Conservation (phyloP, 2,888 invertebrate species). For the Epinotia demarniana region DNA sequence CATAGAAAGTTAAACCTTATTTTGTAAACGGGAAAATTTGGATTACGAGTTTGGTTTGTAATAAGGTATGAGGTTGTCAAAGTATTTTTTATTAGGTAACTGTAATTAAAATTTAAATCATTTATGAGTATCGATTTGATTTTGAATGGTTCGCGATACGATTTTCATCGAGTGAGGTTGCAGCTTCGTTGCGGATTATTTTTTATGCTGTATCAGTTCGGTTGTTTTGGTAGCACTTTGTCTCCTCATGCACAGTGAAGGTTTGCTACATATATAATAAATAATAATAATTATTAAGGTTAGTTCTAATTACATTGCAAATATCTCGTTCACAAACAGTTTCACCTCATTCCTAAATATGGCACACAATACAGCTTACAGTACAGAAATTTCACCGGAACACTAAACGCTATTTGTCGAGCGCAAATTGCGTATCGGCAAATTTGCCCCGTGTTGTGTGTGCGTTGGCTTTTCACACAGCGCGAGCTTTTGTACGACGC, state of each 20-base stretch:
- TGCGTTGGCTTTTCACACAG: constrained; percentile 79
- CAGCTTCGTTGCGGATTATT: constrained; percentile 12
- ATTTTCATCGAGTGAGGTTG: constrained; percentile 30
- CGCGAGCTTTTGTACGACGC: constrained; percentile 54
- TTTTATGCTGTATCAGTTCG: background rate
- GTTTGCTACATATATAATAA: background rate
- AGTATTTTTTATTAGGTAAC: constrained; percentile 33
- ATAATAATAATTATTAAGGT: background rate
- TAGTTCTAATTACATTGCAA: background rate
- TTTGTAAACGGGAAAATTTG: background rate
- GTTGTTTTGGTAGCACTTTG: background rate
- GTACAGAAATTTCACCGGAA: constrained; percentile 46
- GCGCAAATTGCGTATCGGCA: constrained; percentile 73
- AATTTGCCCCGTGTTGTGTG: constrained; percentile 63
- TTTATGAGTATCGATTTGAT: constrained; percentile 39
- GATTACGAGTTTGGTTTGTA: background rate
- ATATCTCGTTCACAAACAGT: constrained; percentile 13
- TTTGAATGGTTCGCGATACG: constrained; percentile 29
- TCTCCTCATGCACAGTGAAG: too few relatives aligned
- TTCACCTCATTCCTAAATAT: constrained; percentile 31
- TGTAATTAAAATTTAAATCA: constrained; percentile 43
- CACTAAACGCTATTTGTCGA: constrained; percentile 60
- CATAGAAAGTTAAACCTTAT: constrained; percentile 12
- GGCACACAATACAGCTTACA: constrained; percentile 37
- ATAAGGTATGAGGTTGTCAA: background rate